Evolutionary conservation across 2,888 invertebrate species (phyloP), one percentile per base, ranked within the genome.

Genomic region (Heliconius charithonia): DNA sequence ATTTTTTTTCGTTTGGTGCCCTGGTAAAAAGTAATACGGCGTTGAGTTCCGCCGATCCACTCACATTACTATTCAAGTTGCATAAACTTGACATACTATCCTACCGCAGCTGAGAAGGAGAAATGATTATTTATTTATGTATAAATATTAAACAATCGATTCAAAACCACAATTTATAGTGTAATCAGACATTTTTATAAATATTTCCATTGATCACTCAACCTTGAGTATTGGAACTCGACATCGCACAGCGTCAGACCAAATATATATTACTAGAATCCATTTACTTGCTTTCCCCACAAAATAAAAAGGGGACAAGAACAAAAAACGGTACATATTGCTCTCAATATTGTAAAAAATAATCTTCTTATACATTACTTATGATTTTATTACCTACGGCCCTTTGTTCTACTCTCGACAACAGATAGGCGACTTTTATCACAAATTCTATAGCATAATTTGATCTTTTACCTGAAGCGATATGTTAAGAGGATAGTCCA

Each of bases 391-490:
- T 72, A 56, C 72, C 32, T 32, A 22, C 25, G 59, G 72, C 72
- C 67, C 72, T 72, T 72, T 72, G 59, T 72, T 59, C 72, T 72
- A 72, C 22, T n/a, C 32, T 59, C 72, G 59, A 25, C 59, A 72
- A 59, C n/a, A 72, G 56, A 72, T 72, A 72, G 72, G 59, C 59
- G 59, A 56, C 72, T 56, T 59, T 72, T 72, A 59, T 59, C 59
- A 72, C 72, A 72, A 72, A 72, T 72, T 72, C 59, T 72, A 29
- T 59, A n/a, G 32, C 59, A 59, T 72, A 72, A 72, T 72, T 72
- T 72, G 59, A 72, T 72, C 59, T 72, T n/a, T 72, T 32, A 72
- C 72, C 72, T 72, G 59, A 29, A 59, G 72, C 72, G 72, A 32
- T 59, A 56, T 37, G 3, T 59, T 16, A 59, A 25, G 56, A 3